phyloP scores from a whole-genome alignment of 2,888 invertebrate genomes.

The Xylota segnis region DNA sequence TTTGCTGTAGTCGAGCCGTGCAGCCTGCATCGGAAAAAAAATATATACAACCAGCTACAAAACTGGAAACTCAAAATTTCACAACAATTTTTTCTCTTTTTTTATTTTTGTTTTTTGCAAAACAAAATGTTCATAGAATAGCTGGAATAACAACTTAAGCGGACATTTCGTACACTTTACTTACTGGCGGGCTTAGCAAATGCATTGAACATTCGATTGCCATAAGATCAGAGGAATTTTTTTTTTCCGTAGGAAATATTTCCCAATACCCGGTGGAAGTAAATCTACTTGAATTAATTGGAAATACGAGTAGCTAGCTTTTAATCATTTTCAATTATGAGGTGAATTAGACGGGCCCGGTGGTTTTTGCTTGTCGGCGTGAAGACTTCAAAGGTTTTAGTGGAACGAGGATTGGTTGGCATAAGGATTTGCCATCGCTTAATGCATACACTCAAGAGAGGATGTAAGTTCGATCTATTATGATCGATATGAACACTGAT shows the following conservation, averaged over 20 bases:
- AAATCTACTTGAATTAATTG: slow-evolving; percentile 17
- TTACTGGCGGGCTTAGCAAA: slow-evolving; percentile 37
- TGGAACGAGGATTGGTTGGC: background rate
- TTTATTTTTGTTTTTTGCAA: slow-evolving; percentile 48
- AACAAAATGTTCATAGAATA: slow-evolving; percentile 68
- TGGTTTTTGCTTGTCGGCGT: background rate
- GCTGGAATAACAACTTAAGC: slow-evolving; percentile 66
- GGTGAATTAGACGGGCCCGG: background rate
- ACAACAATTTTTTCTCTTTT: slow-evolving; percentile 31
- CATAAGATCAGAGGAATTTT: slow-evolving; percentile 33
- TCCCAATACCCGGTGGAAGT: slow-evolving; percentile 52
- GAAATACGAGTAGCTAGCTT: background rate
- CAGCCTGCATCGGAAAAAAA: slow-evolving; percentile 32
- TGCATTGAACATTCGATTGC: slow-evolving; percentile 49
- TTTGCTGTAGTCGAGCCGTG: slow-evolving; percentile 37
- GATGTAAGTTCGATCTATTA: too few relatives aligned
- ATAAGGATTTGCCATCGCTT: too few relatives aligned
- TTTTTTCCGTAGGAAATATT: slow-evolving; percentile 26
- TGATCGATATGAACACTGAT: too few relatives aligned
- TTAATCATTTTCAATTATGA: slow-evolving; percentile 2
- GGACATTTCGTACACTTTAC: slow-evolving; percentile 49
- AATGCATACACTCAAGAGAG: too few relatives aligned
- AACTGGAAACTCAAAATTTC: slow-evolving; percentile 73
- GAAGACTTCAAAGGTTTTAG: background rate
- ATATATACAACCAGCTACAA: slow-evolving; percentile 29